Evolutionary conservation across 2,888 invertebrate genomes (phyloP).

Genomic region (Dyspetes luteomarginatus): DNA sequence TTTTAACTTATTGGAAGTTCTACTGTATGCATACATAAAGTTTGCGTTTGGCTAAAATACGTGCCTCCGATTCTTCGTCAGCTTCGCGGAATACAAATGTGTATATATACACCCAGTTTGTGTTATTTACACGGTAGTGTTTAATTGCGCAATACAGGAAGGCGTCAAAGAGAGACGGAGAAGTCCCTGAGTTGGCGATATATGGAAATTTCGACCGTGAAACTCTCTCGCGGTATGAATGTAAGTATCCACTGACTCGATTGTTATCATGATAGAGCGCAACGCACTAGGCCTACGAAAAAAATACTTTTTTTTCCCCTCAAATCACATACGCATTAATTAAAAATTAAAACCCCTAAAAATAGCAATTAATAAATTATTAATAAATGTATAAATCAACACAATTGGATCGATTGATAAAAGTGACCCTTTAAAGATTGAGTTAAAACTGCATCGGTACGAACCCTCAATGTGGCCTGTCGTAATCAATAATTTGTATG

Average conservation of each 20-base stretch:
- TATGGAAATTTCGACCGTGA: conserved; percentile 77
- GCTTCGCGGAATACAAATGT: conserved; percentile 51
- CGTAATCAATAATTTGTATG: too few relatives aligned
- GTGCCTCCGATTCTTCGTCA: conserved; percentile 27
- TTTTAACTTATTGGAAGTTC: not conserved
- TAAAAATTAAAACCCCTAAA: not conserved
- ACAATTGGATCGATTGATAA: too few relatives aligned
- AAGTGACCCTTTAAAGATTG: too few relatives aligned
- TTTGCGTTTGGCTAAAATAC: conserved; percentile 45
- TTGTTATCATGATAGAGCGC: not conserved
- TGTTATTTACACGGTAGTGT: conserved; percentile 49
- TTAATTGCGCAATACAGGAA: conserved; percentile 63
- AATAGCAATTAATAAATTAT: conserved; percentile 14
- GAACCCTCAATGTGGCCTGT: too few relatives aligned
- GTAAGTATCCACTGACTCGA: conserved; percentile 9
- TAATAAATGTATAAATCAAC: too few relatives aligned
- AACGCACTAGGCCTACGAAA: conserved; percentile 4
- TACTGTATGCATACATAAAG: conserved; percentile 1
- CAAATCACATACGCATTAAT: not conserved
- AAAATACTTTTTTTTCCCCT: not conserved
- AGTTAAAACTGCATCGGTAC: too few relatives aligned
- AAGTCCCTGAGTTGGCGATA: conserved; percentile 69
- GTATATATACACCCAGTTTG: conserved; percentile 16
- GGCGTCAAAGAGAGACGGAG: conserved; percentile 1
- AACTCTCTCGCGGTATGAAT: conserved; percentile 55